Conservation (phyloP, 2,797 vertebrate species). For the Petrocephalus sullivani region DNA sequence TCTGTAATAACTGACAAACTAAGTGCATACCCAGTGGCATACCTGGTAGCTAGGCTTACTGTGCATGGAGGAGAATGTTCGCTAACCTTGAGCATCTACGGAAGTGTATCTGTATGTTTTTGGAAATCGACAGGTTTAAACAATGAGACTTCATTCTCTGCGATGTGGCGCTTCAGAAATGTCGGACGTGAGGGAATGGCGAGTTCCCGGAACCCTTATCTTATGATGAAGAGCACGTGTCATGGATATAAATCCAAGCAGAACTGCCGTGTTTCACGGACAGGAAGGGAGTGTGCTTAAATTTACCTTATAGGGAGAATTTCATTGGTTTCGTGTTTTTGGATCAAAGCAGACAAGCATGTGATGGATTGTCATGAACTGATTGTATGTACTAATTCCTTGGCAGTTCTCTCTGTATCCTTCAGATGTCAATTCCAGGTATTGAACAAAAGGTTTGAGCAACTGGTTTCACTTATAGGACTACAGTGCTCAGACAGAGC, state of each 20-base stretch:
- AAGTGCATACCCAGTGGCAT: neutral
- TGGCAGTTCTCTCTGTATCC: neutral
- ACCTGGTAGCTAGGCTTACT: neutral
- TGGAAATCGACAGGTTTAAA: neutral
- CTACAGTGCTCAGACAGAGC: neutral
- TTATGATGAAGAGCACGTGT: neutral
- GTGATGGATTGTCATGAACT: neutral
- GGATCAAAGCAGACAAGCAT: neutral
- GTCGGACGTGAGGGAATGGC: too few species aligned
- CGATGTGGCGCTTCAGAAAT: neutral
- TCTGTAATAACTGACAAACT: neutral
- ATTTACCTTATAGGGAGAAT: neutral
- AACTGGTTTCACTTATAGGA: neutral
- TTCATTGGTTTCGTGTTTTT: neutral
- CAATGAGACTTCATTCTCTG: neutral
- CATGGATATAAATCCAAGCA: neutral
- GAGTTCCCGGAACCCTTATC: neutral
- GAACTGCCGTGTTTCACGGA: neutral
- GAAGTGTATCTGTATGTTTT: neutral
- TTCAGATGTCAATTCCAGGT: neutral
- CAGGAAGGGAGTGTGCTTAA: neutral
- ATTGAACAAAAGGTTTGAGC: neutral
- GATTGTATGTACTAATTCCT: neutral
- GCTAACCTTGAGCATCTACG: neutral
- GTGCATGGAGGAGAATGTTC: neutral